phyloP scores from a whole-genome alignment of 2,113 vertebrate genomes.

The Percina caprodes region DNA sequence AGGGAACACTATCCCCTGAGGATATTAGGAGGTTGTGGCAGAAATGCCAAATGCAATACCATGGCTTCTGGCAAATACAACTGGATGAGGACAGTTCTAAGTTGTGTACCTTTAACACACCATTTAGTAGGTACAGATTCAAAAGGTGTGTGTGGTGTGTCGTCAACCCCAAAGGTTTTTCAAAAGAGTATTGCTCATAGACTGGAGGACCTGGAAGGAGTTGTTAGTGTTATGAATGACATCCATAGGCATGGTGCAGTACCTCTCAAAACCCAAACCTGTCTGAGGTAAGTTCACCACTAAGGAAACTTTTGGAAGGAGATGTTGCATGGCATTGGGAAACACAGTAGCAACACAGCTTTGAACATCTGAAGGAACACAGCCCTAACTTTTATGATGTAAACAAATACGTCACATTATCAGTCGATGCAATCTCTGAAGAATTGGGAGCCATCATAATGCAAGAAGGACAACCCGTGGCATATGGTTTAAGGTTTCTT shows the following conservation, averaged over 20 bases:
- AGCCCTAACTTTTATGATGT: too few relatives aligned
- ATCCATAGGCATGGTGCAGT: conserved; percentile 22
- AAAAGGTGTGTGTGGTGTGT: conserved; percentile 1
- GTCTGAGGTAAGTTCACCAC: conserved; percentile 1
- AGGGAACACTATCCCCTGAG: conserved; percentile 6
- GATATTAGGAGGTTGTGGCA: background rate
- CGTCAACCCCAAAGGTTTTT: background rate
- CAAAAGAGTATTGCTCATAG: conserved; percentile 1
- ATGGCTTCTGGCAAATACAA: background rate
- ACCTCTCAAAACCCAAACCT: conserved; percentile 34
- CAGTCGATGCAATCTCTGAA: too few relatives aligned
- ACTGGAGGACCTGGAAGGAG: background rate
- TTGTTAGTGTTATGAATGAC: conserved; percentile 5
- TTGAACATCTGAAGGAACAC: too few relatives aligned
- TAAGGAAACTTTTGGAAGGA: too few relatives aligned
- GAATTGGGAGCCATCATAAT: too few relatives aligned
- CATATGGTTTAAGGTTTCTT: too few relatives aligned
- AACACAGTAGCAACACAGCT: too few relatives aligned
- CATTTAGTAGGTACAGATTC: background rate
- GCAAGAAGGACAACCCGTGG: too few relatives aligned
- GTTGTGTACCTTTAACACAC: conserved; percentile 25
- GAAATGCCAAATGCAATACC: conserved; percentile 28
- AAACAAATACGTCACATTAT: too few relatives aligned
- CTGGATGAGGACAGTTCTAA: background rate
- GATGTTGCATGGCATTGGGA: too few relatives aligned